These are phyloP conservation scores for Brachionus calyciflorus DNA, from an alignment of 1,140 invertebrate species.

Conservation along the genomic window DNA sequence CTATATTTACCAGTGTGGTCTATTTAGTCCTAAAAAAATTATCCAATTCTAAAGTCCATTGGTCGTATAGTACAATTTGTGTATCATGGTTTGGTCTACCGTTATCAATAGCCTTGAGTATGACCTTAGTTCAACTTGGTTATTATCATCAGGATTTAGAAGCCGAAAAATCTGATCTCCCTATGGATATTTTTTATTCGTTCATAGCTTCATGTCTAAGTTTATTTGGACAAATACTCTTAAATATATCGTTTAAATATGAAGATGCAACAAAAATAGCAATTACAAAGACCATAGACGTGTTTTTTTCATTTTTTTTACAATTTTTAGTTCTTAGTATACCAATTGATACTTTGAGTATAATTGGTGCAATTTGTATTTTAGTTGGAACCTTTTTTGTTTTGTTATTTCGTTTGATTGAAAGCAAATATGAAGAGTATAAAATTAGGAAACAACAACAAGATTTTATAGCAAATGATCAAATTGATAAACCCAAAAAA, in stretches of 20 bases:
- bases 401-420: conserved; percentile 3
- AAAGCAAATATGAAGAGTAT: conserved; percentile 16
- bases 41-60: conserved; percentile 25
- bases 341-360: neutral
- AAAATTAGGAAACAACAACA: neutral
- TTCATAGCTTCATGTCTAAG: neutral
- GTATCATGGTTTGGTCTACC: conserved; percentile 37
- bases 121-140: neutral
- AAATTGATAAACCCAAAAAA: no score
- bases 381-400: conserved; percentile 18
- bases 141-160: neutral
- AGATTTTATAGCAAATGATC: no score
- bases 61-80: conserved; percentile 25
- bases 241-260: conserved; percentile 24
- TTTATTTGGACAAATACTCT: conserved; percentile 12
- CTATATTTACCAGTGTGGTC: neutral
- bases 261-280: conserved; percentile 45
- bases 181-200: conserved; percentile 45
- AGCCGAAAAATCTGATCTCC: neutral
- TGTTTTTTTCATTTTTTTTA: conserved; percentile 36
- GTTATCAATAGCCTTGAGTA: neutral
- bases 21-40: conserved; percentile 34
- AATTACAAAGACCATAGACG: conserved; percentile 24
- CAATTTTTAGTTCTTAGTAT: conserved; percentile 31
- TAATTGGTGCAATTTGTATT: conserved; percentile 26